Conservation (phyloP, 2,888 invertebrate species). For the Drosophila yooni region DNA sequence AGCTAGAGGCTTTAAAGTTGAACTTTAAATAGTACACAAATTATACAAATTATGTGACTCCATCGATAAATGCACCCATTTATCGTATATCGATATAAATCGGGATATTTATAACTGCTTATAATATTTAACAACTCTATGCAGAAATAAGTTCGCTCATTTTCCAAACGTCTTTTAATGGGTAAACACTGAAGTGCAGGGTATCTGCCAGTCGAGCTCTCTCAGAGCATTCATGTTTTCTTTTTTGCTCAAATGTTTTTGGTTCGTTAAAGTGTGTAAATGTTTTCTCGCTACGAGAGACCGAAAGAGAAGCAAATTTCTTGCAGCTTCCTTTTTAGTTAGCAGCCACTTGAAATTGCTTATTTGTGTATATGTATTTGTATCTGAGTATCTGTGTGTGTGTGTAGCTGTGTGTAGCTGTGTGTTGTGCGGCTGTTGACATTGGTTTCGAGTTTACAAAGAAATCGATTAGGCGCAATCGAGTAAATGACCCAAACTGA, state of each 20-base stretch:
- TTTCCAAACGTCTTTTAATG: rapidly evolving
- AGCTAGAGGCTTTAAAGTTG: not conserved
- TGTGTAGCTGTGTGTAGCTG: constrained; percentile 40
- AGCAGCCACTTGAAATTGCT: constrained; percentile 63
- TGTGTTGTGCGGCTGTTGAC: constrained; percentile 79
- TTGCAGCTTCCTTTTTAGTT: constrained; percentile 60
- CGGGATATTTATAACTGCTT: too few relatives aligned
- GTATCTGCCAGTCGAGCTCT: not conserved
- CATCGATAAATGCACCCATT: not conserved
- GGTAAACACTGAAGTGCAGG: not conserved
- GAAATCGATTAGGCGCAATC: constrained; percentile 84
- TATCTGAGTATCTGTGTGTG: constrained; percentile 30
- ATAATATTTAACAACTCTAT: not conserved
- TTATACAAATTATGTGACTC: not conserved
- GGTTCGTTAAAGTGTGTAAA: constrained; percentile 79
- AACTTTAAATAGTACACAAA: not conserved
- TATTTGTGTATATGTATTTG: constrained; percentile 47
- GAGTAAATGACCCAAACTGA: constrained; percentile 78
- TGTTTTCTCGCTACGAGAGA: constrained; percentile 68
- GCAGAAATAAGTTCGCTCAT: rapidly evolving
- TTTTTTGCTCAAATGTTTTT: constrained; percentile 63
- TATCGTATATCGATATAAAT: not conserved
- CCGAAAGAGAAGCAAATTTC: constrained; percentile 56
- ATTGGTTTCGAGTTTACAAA: constrained; percentile 83
- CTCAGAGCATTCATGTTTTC: constrained; percentile 17